Percentiles rank a stretch among this genome's conserved stretches.
phyloP scores from a whole-genome alignment of 1,140 invertebrate genomes.

The Diachasma alloeum region DNA sequence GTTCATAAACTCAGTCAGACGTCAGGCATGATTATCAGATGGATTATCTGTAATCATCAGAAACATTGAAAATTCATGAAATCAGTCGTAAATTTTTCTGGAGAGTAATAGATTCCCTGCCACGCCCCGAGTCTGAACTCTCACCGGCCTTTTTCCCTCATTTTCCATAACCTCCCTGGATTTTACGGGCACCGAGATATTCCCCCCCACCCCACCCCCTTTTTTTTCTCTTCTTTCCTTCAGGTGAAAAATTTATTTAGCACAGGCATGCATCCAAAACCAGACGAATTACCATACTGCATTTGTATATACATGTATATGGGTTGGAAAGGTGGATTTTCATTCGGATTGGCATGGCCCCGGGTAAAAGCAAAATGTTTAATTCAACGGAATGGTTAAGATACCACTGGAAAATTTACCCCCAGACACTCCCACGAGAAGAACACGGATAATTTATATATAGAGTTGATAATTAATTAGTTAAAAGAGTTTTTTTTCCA shows the following conservation, averaged over 20 bases:
- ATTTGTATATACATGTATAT: not conserved
- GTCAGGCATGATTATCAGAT: too few species aligned
- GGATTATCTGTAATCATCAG: too few species aligned
- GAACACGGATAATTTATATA: not conserved
- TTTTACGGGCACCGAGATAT: not conserved
- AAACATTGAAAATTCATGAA: too few species aligned
- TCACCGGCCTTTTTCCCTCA: not conserved
- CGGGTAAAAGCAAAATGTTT: not conserved
- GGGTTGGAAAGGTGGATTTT: not conserved
- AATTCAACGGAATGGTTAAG: slow-evolving; percentile 3
- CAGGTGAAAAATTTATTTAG: slow-evolving; percentile 5
- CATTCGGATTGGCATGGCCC: not conserved
- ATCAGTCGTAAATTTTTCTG: too few species aligned
- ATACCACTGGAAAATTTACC: not conserved
- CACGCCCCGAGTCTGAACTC: not conserved
- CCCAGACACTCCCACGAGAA: not conserved
- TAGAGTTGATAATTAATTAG: not conserved
- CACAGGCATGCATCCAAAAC: slow-evolving; percentile 6
- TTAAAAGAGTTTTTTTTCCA: too few species aligned
- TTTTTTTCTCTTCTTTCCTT: not conserved
- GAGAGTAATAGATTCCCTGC: not conserved
- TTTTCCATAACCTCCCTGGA: slow-evolving; percentile 1
- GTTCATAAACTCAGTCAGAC: too few species aligned
- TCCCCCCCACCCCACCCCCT: not conserved
- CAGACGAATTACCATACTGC: slow-evolving; percentile 4